These are phyloP conservation scores for Isoperla grammatica DNA, from an alignment of 2,888 invertebrate genomes.

Conservation along the genomic window DNA sequence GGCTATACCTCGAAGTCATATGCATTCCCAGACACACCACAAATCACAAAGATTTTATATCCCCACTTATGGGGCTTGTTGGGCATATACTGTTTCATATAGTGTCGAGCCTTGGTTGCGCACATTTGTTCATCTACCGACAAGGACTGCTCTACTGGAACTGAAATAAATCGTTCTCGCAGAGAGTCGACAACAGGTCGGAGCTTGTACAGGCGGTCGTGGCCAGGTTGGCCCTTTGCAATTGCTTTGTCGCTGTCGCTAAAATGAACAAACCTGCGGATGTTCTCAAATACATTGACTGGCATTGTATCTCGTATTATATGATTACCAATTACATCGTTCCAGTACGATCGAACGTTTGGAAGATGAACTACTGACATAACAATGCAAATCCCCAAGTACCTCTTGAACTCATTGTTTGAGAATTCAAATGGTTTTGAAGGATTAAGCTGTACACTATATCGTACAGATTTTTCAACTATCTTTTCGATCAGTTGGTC, in stretches of 20 bases:
- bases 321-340: not conserved
- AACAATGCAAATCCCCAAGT: not conserved
- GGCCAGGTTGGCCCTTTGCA: conserved; percentile 20
- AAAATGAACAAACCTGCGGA: conserved; percentile 32
- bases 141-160: conserved; percentile 32
- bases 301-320: not conserved
- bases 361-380: not conserved
- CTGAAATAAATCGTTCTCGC: conserved; percentile 25
- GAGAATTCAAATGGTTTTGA: not conserved
- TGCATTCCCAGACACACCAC: conserved; percentile 35
- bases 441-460: not conserved
- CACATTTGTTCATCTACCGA: conserved; percentile 36
- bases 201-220: conserved; percentile 32
- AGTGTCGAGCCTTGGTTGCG: conserved; percentile 34
- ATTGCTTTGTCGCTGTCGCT: conserved; percentile 30
- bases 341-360: not conserved
- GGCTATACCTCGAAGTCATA: conserved; percentile 39
- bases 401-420: not conserved
- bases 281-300: conserved; percentile 27
- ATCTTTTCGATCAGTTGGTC: not conserved
- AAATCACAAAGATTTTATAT: conserved; percentile 36
- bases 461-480: not conserved
- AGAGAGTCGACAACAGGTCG: conserved; percentile 31
- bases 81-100: conserved; percentile 38
- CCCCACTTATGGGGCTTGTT: conserved; percentile 44